Evolutionary conservation across 2,797 vertebrate genomes (phyloP), one percentile per base, ranked within the genome.

Genomic region (Coluber constrictor): DNA sequence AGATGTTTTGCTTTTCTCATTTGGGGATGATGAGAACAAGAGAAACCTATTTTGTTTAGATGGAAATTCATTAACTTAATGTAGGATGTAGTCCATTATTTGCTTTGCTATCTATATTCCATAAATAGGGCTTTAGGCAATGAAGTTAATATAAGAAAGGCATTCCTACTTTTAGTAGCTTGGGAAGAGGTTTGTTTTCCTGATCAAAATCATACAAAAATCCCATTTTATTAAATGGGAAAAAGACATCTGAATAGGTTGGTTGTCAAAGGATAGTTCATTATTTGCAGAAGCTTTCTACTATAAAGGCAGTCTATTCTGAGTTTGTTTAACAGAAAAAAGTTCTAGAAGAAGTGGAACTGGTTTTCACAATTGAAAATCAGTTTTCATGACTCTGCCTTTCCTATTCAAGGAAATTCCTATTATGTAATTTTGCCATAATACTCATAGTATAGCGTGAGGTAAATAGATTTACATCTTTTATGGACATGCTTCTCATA

Each of bases 131-230:
- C 86, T 94, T 37, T 0, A 0, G 66, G 89, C 57, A 83, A 15
- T 43, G 94, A 87, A 20, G 16, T 55, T 90, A 95, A 47, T 29
- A 56, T 16, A 87, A 93, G 25, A 56, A 89, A 32, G 25, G 59
- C 66, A 87, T 54, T 32, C 92, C 90, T 56, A 32, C 74, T 56
- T 90, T 88, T 43, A 43, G 70, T 90, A 54, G 89, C 23, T n/a
- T 56, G 47, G 89, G 18, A 66, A 74, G 20, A 37, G n/a, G 25
- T n/a, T 60, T 90, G n/a, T 57, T 59, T 90, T 90, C 54, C 27
- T 43, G 18, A 57, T 12, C 20, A 56, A 57, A 90, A 74, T 59
- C 20, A 83, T 20, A 57, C 5, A 55, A 13, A 55, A 13, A 13
- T 7, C 23, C 55, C 18, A 83, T 90, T 79, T 25, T 83, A 5